These are phyloP conservation scores for Ectemnius cavifrons DNA, from an alignment of 2,888 invertebrate species.

Conservation along the genomic window DNA sequence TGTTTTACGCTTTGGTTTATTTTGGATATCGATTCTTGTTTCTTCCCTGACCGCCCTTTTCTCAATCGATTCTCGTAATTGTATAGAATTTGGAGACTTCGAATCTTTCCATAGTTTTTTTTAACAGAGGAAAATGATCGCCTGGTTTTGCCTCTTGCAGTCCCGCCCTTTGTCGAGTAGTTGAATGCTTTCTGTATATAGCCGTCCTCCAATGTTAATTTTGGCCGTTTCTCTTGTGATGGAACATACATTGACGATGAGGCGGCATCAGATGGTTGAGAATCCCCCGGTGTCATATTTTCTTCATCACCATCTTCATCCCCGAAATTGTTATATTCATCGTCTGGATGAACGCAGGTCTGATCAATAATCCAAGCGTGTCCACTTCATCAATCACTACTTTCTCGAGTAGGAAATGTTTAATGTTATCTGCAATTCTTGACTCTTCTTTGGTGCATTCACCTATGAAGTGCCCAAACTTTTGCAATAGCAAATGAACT, in stretches of 20 bases:
- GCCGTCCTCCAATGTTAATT: background rate
- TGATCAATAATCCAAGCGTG: background rate
- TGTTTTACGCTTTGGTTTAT: background rate
- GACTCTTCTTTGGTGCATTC: background rate
- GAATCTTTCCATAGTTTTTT: background rate
- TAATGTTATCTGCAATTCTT: conserved; percentile 5
- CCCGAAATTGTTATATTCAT: conserved; percentile 3
- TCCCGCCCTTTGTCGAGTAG: background rate
- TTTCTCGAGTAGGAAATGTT: conserved; percentile 1
- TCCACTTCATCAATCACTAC: background rate
- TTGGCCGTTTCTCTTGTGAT: conserved; percentile 4
- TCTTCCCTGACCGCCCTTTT: background rate
- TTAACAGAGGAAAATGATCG: conserved; percentile 4
- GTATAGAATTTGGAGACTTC: conserved; percentile 3
- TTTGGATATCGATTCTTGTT: background rate
- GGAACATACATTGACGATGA: background rate
- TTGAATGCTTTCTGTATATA: conserved; percentile 2
- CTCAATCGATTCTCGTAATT: background rate
- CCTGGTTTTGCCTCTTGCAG: background rate
- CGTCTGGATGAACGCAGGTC: background rate
- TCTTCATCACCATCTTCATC: background rate
- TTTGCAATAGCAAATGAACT: background rate
- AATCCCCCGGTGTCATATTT: background rate
- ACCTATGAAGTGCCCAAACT: background rate
- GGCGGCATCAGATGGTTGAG: background rate